Evolutionary conservation across 2,797 vertebrate species (phyloP).

Genomic region (Centroberyx gerrardi): DNA sequence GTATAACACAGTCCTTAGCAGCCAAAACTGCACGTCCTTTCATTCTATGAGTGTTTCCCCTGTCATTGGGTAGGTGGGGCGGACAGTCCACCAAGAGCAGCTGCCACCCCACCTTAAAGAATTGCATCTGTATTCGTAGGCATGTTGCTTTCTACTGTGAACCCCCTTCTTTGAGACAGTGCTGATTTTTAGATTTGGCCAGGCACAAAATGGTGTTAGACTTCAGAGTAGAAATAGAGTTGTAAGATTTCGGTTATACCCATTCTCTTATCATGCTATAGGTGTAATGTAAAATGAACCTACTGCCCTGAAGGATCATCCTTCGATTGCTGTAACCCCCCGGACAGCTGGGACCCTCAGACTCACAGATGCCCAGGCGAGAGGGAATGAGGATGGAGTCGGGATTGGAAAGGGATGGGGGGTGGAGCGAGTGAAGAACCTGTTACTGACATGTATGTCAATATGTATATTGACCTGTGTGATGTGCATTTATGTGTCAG

Average conservation of each 20-base stretch:
- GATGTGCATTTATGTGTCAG: slow-evolving; percentile 24
- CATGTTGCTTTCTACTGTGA: too few species aligned
- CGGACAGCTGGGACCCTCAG: slow-evolving; percentile 70
- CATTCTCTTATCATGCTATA: slow-evolving; percentile 32
- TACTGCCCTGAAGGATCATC: slow-evolving; percentile 50
- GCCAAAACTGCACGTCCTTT: slow-evolving; percentile 37
- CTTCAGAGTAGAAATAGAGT: slow-evolving; percentile 16
- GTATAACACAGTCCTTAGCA: slow-evolving; percentile 48
- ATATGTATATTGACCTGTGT: slow-evolving; percentile 26
- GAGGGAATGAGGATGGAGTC: slow-evolving; percentile 53
- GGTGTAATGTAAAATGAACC: slow-evolving; percentile 58
- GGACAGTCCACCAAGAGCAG: slow-evolving; percentile 28
- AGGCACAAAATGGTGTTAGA: background rate
- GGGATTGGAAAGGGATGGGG: background rate
- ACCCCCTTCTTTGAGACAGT: background rate
- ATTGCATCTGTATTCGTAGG: too few species aligned
- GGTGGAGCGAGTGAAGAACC: slow-evolving; percentile 31
- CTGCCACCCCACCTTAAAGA: slow-evolving; percentile 22
- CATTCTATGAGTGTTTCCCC: slow-evolving; percentile 19
- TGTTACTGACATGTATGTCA: slow-evolving; percentile 64
- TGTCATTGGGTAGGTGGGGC: background rate
- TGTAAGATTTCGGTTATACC: too few species aligned
- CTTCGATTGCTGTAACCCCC: slow-evolving; percentile 70
- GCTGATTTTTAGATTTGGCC: slow-evolving; percentile 3
- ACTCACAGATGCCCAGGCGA: slow-evolving; percentile 74